These are phyloP conservation scores for Peromyscus melanophrys DNA, from an alignment of 2,797 vertebrate species.

Conservation along the genomic window DNA sequence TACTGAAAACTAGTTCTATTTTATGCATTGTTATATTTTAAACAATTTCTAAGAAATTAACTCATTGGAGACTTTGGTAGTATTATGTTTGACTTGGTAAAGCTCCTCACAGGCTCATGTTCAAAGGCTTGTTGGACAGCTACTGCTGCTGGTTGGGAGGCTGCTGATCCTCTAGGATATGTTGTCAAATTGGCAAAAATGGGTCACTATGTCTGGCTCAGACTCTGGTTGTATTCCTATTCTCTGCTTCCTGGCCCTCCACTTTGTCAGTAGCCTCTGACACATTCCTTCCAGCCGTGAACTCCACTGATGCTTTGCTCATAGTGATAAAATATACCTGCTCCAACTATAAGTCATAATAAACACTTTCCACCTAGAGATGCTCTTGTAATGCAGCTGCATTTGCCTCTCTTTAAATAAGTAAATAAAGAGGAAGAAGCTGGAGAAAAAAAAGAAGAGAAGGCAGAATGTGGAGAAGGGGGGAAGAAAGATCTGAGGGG, in stretches of 20 bases:
- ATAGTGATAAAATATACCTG: not conserved
- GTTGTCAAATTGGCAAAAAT: not conserved
- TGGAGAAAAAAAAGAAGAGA: fast-evolving
- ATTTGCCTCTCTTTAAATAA: not conserved
- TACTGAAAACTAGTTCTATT: not conserved
- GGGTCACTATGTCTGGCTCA: not conserved
- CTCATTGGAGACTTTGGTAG: not conserved
- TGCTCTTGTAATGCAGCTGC: not conserved
- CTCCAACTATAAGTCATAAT: not conserved
- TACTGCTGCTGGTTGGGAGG: not conserved
- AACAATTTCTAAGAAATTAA: not conserved
- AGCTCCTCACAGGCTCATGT: not conserved
- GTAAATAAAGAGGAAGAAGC: not conserved
- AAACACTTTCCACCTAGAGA: not conserved
- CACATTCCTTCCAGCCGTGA: not conserved
- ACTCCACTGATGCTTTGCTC: not conserved
- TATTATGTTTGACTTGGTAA: not conserved
- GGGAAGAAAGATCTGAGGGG: no score
- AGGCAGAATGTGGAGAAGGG: fast-evolving
- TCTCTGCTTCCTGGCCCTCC: not conserved
- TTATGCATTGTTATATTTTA: not conserved
- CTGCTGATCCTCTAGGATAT: no score
- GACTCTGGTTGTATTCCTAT: not conserved
- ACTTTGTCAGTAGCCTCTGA: not conserved
- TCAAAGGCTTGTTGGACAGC: no score